Conservation (phyloP, 2,797 vertebrate species). For the Natrix natrix region DNA sequence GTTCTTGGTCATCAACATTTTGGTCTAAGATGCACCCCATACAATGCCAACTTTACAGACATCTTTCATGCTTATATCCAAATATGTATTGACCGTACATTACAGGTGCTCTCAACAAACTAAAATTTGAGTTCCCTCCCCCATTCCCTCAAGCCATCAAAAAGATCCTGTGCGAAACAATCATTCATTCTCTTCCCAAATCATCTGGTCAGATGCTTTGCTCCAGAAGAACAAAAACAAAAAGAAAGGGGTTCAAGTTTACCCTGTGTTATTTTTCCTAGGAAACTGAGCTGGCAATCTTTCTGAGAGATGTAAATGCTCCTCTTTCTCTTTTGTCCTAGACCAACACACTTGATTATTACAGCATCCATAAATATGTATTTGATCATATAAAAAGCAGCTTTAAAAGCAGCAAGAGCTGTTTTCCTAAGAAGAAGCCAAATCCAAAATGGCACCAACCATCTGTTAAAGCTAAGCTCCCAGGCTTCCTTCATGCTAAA, state of each 20-base stretch:
- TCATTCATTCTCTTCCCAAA: background rate
- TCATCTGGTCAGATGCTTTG: background rate
- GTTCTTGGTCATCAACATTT: background rate
- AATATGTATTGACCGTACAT: background rate
- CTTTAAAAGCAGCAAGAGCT: constrained; percentile 8
- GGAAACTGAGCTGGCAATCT: background rate
- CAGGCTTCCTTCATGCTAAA: constrained; percentile 9
- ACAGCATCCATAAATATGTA: constrained; percentile 14
- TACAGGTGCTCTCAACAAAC: background rate
- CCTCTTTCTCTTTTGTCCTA: background rate
- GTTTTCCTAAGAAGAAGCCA: background rate
- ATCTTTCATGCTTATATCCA: background rate
- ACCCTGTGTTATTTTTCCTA: background rate
- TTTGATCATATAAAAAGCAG: constrained; percentile 13
- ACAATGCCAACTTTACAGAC: background rate
- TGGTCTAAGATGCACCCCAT: background rate
- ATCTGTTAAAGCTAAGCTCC: constrained; percentile 29
- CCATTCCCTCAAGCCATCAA: background rate
- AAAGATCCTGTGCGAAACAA: background rate
- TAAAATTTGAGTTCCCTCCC: background rate
- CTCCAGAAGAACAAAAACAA: background rate
- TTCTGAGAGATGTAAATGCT: background rate
- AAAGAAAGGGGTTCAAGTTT: background rate
- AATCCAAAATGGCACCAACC: constrained; percentile 39
- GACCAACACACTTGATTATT: constrained; percentile 14